Evolutionary conservation across 2,888 invertebrate species (phyloP), one percentile per base, ranked within the genome.

Genomic region (Pecten maximus): DNA sequence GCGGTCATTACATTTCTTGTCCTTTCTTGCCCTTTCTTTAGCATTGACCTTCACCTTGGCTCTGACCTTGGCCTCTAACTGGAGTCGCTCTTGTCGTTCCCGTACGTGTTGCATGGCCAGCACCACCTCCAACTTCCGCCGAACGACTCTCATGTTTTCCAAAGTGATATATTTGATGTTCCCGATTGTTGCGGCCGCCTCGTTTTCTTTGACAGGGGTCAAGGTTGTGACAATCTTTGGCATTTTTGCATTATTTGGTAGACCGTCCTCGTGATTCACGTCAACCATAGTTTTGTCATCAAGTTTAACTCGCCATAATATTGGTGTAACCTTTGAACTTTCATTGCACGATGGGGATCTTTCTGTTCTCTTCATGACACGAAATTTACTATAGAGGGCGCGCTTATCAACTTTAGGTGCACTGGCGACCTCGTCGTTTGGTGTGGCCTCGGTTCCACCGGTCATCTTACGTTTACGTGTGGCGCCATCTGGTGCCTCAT

Each of bases 301-400:
- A 23, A 60, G 60, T 60, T 60, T 60, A 23, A 60, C 19, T 60
- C 60, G 60, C 23, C 19, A 60, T 23, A 60, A 23, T 6, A 60
- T 3, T 0, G 60, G 60, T n/a, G 19, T 60, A 23, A 60, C 23
- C n/a, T 60, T 60, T 60, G 60, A 6, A n/a, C 23, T 60, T 60
- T 60, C 60, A 8, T n/a, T 60, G n/a, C 19, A 60, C n/a, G 23
- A 6, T n/a, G 19, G 23, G 3, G 60, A 60, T 60, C 23, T 16
- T 19, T 60, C 60, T n/a, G 19, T 60, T 60, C n/a, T 60, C n/a
- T 60, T 60, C 23, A 60, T 23, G 6, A 60, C 60, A 60, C 60
- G 60, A 23, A 60, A 60, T 60, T 60, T 60, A 23, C 60, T 60
- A n/a, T 60, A 60, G 23, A 60, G 60, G 60, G 60, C 60, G 60